phyloP scores from a whole-genome alignment of 2,797 vertebrate genomes.

The Nothura maculosa region DNA sequence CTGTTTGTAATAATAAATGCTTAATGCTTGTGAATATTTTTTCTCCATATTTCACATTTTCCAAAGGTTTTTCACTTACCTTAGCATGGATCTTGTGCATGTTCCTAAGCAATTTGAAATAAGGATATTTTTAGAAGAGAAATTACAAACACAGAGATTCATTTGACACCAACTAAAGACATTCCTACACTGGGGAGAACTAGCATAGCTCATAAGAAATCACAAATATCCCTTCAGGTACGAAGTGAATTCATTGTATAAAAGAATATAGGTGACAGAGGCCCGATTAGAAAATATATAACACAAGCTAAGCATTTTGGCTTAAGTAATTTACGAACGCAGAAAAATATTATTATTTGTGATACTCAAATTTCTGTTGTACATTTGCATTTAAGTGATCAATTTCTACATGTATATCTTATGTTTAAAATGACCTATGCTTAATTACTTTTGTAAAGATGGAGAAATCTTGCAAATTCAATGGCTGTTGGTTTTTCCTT shows the following conservation, averaged over 20 bases:
- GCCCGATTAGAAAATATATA: not conserved
- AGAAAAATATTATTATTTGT: not conserved
- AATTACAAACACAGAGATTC: not conserved
- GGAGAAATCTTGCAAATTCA: slow-evolving; percentile 27
- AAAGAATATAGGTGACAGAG: not conserved
- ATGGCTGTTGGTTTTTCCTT: not conserved
- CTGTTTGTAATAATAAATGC: not conserved
- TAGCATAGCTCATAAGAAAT: not conserved
- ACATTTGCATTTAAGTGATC: slow-evolving; percentile 22
- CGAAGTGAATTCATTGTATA: not conserved
- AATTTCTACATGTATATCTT: slow-evolving; percentile 49
- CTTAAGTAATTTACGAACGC: slow-evolving; percentile 25
- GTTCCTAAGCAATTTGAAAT: not conserved
- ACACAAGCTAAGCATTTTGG: not conserved
- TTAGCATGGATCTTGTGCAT: not conserved
- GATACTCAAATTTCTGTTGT: slow-evolving; percentile 36
- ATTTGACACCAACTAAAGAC: not conserved
- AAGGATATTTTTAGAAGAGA: not conserved
- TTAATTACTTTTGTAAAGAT: slow-evolving; percentile 44
- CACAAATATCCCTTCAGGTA: not conserved
- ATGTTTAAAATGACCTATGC: slow-evolving; percentile 59
- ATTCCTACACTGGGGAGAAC: not conserved
- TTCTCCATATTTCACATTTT: not conserved
- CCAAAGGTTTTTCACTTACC: not conserved
- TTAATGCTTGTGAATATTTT: not conserved